phyloP scores from a whole-genome alignment of 2,113 vertebrate genomes.

The Scatophagus argus region DNA sequence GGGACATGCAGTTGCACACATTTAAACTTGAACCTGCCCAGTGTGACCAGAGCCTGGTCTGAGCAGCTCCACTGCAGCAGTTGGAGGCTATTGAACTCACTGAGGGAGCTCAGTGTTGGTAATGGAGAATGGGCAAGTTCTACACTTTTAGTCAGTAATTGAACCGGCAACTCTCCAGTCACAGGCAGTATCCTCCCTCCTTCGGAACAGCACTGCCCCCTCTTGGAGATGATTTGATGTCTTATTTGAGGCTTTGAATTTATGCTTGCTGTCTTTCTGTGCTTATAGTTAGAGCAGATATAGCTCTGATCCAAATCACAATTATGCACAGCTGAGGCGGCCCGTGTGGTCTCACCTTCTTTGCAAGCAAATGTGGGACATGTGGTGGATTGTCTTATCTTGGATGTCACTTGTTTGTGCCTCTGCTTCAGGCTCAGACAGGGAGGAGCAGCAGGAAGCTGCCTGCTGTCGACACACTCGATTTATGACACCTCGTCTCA shows the following conservation, averaged over 20 bases:
- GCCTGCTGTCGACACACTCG: conserved; percentile 56
- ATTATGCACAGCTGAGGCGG: neutral
- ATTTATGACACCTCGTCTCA: conserved; percentile 63
- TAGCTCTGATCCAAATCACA: neutral
- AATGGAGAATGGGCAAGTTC: neutral
- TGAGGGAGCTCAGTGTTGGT: neutral
- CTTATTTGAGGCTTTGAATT: neutral
- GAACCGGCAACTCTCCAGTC: neutral
- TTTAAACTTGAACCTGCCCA: neutral
- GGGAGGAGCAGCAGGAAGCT: conserved; percentile 67
- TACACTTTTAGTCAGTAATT: neutral
- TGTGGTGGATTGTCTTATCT: conserved; percentile 6
- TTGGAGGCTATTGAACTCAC: neutral
- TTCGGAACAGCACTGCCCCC: neutral
- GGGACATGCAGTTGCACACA: neutral
- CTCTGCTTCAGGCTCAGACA: conserved; percentile 48
- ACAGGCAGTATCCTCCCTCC: neutral
- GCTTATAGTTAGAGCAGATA: neutral
- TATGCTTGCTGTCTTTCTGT: too few relatives aligned
- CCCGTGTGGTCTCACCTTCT: neutral
- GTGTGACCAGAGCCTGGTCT: neutral
- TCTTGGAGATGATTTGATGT: neutral
- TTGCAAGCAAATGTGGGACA: conserved; percentile 13
- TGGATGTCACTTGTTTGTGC: neutral
- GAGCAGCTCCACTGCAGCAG: neutral